Conservation (phyloP, 2,888 invertebrate species). For the Yponomeuta plumbellus region DNA sequence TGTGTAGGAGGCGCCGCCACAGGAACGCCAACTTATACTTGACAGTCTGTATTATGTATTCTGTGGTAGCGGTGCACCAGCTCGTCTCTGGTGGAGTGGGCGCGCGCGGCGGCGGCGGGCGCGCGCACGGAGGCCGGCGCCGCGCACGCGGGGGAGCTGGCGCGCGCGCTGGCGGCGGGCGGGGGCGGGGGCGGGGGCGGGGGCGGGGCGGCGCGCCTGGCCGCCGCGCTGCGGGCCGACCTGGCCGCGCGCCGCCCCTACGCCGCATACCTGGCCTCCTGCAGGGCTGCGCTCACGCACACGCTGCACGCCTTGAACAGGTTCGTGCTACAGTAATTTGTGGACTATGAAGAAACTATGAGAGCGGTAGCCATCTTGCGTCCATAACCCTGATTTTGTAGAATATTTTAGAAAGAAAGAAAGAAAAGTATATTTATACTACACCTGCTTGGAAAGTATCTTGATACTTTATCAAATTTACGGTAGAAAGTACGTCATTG, state of each 20-base stretch:
- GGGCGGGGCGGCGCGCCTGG: slow-evolving; percentile 33
- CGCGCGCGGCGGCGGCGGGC: slow-evolving; percentile 46
- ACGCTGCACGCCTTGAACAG: slow-evolving; percentile 40
- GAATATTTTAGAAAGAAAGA: too few species aligned
- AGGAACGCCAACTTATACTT: too few species aligned
- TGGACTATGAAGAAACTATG: too few species aligned
- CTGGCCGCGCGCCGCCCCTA: slow-evolving; percentile 63
- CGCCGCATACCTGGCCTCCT: slow-evolving; percentile 58
- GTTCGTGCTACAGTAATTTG: slow-evolving; percentile 33
- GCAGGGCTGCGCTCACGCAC: slow-evolving; percentile 51
- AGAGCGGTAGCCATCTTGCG: too few species aligned
- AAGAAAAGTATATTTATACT: too few species aligned
- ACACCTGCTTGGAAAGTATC: too few species aligned
- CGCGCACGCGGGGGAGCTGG: slow-evolving; percentile 33
- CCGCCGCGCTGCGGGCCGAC: slow-evolving; percentile 57
- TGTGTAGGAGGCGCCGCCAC: too few species aligned
- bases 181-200: slow-evolving; percentile 24
- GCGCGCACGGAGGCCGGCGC: slow-evolving; percentile 37
- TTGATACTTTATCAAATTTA: too few species aligned
- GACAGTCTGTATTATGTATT: too few species aligned
- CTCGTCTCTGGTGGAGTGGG: slow-evolving; percentile 56
- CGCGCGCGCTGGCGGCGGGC: slow-evolving; percentile 28
- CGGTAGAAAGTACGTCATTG: too few species aligned
- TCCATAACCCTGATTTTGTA: too few species aligned
- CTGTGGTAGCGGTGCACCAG: slow-evolving; percentile 55